Evolutionary conservation across 2,888 invertebrate genomes (phyloP).

Genomic region (Hesperia comma): DNA sequence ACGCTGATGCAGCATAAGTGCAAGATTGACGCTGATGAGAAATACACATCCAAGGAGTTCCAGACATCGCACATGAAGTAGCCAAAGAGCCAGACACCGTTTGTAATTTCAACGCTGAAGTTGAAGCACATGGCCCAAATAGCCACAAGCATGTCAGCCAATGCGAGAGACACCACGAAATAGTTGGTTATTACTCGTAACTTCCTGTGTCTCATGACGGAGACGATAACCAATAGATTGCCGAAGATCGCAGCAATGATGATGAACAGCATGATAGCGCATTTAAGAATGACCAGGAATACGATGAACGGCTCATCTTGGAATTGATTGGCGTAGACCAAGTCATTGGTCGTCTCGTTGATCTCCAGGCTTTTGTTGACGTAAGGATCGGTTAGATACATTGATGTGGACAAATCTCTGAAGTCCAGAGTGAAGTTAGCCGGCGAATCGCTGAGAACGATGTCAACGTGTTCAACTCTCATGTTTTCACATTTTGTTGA

Average conservation of each 20-base stretch:
- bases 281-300: constrained; percentile 86
- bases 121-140: constrained; percentile 97
- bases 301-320: constrained; percentile 80
- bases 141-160: constrained; percentile 97
- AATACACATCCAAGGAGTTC: constrained; percentile 98
- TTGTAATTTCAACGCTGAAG: constrained; percentile 93
- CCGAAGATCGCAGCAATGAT: constrained; percentile 95
- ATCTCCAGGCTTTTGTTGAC: constrained; percentile 65
- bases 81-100: constrained; percentile 94
- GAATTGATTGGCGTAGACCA: constrained; percentile 70
- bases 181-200: constrained; percentile 95
- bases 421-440: constrained; percentile 69
- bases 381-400: constrained; percentile 75
- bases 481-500: constrained; percentile 65
- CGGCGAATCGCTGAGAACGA: constrained; percentile 57
- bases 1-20: constrained; percentile 97
- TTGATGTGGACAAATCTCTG: constrained; percentile 70
- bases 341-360: constrained; percentile 66
- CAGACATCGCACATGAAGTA: constrained; percentile 97
- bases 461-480: constrained; percentile 62
- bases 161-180: constrained; percentile 96
- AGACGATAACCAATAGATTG: constrained; percentile 94
- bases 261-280: constrained; percentile 93
- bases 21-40: constrained; percentile 95
- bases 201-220: constrained; percentile 87